Evolutionary conservation across 2,797 vertebrate species (phyloP).

Genomic region (Melanitta fusca): DNA sequence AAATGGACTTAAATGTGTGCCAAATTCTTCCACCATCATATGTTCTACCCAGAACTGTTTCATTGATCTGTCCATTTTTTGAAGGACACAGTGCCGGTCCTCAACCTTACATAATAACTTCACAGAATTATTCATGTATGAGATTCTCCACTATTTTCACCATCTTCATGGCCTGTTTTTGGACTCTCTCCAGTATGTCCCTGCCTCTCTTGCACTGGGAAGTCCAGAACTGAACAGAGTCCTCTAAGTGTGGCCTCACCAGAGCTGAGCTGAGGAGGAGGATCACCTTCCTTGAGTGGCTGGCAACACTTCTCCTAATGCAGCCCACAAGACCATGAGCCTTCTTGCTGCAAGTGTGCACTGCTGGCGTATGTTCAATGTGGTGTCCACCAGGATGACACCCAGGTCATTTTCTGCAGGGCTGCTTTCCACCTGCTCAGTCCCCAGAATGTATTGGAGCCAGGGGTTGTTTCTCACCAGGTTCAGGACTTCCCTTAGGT

Average conservation of each 20-base stretch:
- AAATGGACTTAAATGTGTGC: neutral
- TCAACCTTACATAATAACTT: neutral
- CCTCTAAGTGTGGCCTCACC: neutral
- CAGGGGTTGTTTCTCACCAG: neutral
- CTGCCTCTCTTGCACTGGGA: neutral
- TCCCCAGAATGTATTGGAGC: neutral
- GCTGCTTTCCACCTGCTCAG: neutral
- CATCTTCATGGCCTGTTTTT: neutral
- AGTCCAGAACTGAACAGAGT: neutral
- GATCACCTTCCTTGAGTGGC: neutral
- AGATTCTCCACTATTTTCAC: neutral
- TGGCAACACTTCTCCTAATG: neutral
- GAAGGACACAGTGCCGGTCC: neutral
- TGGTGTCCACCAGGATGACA: neutral
- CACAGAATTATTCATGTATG: neutral
- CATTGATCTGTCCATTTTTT: neutral
- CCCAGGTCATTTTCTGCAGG: neutral
- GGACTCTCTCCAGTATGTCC: neutral
- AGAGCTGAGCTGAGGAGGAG: neutral
- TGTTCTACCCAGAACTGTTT: neutral
- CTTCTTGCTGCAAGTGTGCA: neutral
- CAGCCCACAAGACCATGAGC: neutral
- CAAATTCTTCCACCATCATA: neutral
- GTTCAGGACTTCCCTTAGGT: neutral
- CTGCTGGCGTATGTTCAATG: neutral